phyloP scores from a whole-genome alignment of 2,888 invertebrate species.

The Scelioninae gen. 2 region DNA sequence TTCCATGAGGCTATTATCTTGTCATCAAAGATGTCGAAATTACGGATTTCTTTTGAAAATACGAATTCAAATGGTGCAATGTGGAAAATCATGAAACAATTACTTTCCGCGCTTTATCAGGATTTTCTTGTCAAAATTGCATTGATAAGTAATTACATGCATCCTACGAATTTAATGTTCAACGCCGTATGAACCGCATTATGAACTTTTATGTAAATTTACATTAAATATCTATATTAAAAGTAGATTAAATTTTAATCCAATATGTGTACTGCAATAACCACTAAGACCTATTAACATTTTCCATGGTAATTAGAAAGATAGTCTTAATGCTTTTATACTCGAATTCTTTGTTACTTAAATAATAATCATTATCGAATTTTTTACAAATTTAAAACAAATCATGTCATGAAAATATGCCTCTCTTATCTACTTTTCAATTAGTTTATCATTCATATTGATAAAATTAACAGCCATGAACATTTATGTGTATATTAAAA shows the following conservation, averaged over 20 bases:
- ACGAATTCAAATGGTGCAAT: neutral
- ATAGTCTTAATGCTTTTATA: too few relatives aligned
- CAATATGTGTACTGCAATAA: neutral
- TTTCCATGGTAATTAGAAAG: too few relatives aligned
- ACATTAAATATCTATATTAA: neutral
- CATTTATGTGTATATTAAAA: too few relatives aligned
- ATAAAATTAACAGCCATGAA: too few relatives aligned
- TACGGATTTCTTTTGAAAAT: neutral
- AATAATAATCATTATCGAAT: too few relatives aligned
- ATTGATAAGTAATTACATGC: slow-evolving; percentile 10
- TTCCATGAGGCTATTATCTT: too few relatives aligned
- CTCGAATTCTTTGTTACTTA: too few relatives aligned
- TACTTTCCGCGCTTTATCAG: neutral
- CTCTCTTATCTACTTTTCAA: too few relatives aligned
- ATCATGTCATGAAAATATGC: too few relatives aligned
- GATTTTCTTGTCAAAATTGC: slow-evolving; percentile 3
- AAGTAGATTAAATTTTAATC: neutral
- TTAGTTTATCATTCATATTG: too few relatives aligned
- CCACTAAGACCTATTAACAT: too few relatives aligned
- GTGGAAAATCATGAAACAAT: neutral
- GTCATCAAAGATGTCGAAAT: neutral
- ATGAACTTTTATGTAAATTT: neutral
- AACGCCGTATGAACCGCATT: neutral
- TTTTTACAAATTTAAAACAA: too few relatives aligned
- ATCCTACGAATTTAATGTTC: slow-evolving; percentile 3